phyloP scores from a whole-genome alignment of 2,888 invertebrate genomes.

The Acronicta aceris region DNA sequence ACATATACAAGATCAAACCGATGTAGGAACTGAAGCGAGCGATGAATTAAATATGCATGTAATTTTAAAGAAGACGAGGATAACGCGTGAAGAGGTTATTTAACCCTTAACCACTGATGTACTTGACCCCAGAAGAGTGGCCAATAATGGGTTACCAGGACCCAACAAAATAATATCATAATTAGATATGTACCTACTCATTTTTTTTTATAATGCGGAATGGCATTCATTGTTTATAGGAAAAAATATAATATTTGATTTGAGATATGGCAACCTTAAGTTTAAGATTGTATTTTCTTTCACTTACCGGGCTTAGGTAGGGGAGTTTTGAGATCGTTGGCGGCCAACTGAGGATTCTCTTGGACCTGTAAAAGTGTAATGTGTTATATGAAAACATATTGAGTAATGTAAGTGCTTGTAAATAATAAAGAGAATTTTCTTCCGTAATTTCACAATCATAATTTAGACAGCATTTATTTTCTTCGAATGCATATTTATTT shows the following conservation, averaged over 20 bases:
- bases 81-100: constrained; percentile 22
- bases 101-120: constrained; percentile 11
- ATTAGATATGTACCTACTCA: no score
- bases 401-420: background rate
- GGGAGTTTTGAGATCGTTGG: constrained; percentile 85
- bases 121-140: constrained; percentile 28
- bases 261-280: constrained; percentile 7
- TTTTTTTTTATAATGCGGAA: background rate
- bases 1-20: constrained; percentile 23
- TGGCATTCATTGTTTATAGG: background rate
- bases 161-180: background rate
- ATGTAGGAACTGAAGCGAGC: constrained; percentile 18
- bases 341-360: constrained; percentile 81
- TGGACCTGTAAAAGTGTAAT: constrained; percentile 74
- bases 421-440: no score
- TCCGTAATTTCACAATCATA: no score
- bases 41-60: constrained; percentile 44
- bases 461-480: no score
- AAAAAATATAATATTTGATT: background rate
- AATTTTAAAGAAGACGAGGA: constrained; percentile 37
- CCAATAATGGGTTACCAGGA: constrained; percentile 16
- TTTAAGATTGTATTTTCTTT: constrained; percentile 10
- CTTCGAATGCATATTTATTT: no score
- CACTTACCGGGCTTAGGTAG: constrained; percentile 85
- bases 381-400: constrained; percentile 26